phyloP scores from a whole-genome alignment of 2,797 vertebrate species.

The Trematomus bernacchii region DNA sequence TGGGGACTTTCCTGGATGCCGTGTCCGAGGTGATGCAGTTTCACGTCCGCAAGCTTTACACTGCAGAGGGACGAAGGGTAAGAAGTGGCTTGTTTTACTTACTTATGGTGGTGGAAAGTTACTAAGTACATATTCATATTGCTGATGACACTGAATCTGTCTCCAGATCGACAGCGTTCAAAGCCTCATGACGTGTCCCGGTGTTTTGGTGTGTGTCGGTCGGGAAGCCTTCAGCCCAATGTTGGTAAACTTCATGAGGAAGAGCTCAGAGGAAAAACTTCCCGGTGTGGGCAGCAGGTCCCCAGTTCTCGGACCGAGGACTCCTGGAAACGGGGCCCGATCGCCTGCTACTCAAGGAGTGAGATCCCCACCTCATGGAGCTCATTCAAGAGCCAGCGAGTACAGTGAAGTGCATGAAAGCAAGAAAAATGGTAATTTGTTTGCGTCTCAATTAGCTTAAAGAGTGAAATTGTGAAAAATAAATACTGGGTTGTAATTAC shows the following conservation, averaged over 20 bases:
- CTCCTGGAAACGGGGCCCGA: slow-evolving; percentile 73
- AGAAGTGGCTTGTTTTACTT: slow-evolving; percentile 33
- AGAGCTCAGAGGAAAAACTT: slow-evolving; percentile 84
- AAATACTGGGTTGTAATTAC: not conserved
- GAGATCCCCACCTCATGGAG: slow-evolving; percentile 73
- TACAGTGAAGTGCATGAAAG: slow-evolving; percentile 84
- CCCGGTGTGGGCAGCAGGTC: slow-evolving; percentile 77
- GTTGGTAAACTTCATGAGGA: slow-evolving; percentile 81
- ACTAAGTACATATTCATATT: too few species aligned
- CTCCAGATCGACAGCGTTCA: slow-evolving; percentile 90
- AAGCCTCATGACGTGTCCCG: slow-evolving; percentile 85
- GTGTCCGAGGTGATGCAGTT: slow-evolving; percentile 92
- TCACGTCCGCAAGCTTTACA: slow-evolving; percentile 91
- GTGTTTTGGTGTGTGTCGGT: slow-evolving; percentile 88
- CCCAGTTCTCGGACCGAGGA: slow-evolving; percentile 64
- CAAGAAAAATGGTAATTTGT: slow-evolving; percentile 79
- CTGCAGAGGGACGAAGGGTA: slow-evolving; percentile 90
- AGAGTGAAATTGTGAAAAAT: not conserved
- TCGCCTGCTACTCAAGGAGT: slow-evolving; percentile 67
- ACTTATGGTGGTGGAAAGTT: too few species aligned
- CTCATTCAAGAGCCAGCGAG: slow-evolving; percentile 81
- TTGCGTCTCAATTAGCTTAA: not conserved
- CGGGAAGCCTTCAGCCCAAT: slow-evolving; percentile 88
- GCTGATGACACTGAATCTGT: slow-evolving; percentile 15
- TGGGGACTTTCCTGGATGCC: slow-evolving; percentile 89